phyloP scores from a whole-genome alignment of 2,113 vertebrate genomes.

The Hypocryptadius cinnamomeus region DNA sequence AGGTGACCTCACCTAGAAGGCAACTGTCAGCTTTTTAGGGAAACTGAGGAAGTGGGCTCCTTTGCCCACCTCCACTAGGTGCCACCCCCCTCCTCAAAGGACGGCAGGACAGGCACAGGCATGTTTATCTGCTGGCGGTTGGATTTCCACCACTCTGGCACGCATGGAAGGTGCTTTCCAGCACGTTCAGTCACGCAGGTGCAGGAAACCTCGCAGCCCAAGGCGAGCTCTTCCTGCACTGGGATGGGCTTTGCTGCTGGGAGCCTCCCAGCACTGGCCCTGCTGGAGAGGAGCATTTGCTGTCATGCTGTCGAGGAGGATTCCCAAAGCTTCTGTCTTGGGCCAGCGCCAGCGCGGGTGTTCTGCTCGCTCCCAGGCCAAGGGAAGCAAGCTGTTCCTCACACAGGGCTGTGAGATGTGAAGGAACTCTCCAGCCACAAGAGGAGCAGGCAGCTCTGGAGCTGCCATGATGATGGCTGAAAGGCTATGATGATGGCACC shows the following conservation, averaged over 20 bases:
- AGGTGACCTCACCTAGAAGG: not conserved
- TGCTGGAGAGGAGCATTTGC: not conserved
- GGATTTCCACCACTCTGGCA: not conserved
- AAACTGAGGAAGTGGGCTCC: not conserved
- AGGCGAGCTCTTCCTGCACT: not conserved
- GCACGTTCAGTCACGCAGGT: not conserved
- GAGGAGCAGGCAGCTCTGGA: not conserved
- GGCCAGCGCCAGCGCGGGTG: rapidly evolving
- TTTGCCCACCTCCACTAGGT: not conserved
- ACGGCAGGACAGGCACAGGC: rapidly evolving
- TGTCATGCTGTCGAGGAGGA: not conserved
- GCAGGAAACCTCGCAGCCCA: not conserved
- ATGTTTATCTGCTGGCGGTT: not conserved
- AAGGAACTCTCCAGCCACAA: not conserved
- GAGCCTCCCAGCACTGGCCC: not conserved
- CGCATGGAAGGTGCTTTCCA: not conserved
- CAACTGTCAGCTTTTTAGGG: not conserved
- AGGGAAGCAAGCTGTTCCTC: not conserved
- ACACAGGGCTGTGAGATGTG: not conserved
- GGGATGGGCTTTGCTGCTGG: rapidly evolving
- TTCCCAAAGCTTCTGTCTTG: constrained; percentile 33
- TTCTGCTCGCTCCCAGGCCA: not conserved
- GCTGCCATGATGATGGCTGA: rapidly evolving
- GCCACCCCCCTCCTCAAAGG: not conserved
- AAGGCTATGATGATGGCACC: rapidly evolving